Conservation (phyloP, 2,888 invertebrate genomes). For the Hololepta plana region DNA sequence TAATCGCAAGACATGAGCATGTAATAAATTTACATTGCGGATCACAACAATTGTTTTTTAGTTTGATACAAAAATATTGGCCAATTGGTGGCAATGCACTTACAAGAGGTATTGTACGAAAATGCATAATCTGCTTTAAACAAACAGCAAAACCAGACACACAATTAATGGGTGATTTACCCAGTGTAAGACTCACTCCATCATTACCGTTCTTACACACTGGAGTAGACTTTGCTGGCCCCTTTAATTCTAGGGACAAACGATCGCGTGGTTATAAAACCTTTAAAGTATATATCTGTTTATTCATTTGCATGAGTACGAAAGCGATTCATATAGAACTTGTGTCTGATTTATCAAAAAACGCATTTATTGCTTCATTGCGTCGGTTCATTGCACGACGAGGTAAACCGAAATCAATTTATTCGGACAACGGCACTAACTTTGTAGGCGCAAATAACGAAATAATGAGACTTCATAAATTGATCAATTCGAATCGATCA, state of each 20-base stretch:
- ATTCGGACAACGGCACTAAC: constrained; percentile 4
- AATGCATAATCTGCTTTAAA: constrained; percentile 2
- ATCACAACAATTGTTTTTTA: neutral
- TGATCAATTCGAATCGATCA: too few species aligned
- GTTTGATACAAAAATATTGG: neutral
- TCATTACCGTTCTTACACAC: neutral
- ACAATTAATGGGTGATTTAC: constrained; percentile 3
- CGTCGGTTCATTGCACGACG: constrained; percentile 2
- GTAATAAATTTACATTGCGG: constrained; percentile 1
- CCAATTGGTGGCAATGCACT: neutral
- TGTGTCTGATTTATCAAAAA: constrained; percentile 1
- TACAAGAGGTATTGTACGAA: neutral
- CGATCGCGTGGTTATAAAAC: neutral
- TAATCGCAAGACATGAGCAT: neutral
- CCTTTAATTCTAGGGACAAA: constrained; percentile 2
- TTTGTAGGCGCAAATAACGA: too few species aligned
- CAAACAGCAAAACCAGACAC: neutral
- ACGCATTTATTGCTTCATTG: constrained; percentile 1
- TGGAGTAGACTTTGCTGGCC: constrained; percentile 3
- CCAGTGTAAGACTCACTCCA: neutral
- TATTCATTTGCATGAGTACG: constrained; percentile 3
- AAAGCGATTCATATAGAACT: constrained; percentile 5
- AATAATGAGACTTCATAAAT: too few species aligned
- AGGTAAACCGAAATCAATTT: neutral
- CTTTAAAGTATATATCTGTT: constrained; percentile 1